Evolutionary conservation across 2,888 invertebrate species (phyloP).

Genomic region (Lathronympha strigana): DNA sequence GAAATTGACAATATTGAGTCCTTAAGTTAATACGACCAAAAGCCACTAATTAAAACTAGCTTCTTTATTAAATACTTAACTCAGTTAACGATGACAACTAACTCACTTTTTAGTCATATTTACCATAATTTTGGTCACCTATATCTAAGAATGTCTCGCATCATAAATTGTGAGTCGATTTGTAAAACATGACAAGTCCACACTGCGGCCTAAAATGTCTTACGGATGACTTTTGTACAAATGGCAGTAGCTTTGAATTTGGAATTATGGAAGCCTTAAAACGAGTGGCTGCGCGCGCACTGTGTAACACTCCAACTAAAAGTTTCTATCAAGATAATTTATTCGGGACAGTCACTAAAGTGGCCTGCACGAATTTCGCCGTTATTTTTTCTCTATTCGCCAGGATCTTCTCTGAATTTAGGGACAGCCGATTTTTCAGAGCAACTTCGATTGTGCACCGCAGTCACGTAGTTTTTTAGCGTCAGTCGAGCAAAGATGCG

Average conservation of each 20-base stretch:
- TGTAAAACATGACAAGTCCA: background rate
- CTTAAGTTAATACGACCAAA: too few relatives aligned
- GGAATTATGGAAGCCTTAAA: conserved; percentile 62
- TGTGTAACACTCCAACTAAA: conserved; percentile 69
- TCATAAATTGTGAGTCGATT: background rate
- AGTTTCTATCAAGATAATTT: conserved; percentile 79
- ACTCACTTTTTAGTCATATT: too few relatives aligned
- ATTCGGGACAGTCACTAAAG: conserved; percentile 72
- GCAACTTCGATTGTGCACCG: conserved; percentile 67
- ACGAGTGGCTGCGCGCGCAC: conserved; percentile 50
- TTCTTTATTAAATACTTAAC: too few relatives aligned
- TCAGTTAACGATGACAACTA: too few relatives aligned
- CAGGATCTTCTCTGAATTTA: conserved; percentile 67
- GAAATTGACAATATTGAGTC: too few relatives aligned
- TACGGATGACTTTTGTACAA: conserved; percentile 23
- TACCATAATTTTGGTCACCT: too few relatives aligned
- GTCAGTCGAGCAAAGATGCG: conserved; percentile 74
- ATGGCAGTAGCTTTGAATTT: conserved; percentile 54
- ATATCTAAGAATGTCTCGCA: background rate
- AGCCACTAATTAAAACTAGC: too few relatives aligned
- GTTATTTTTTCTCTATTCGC: conserved; percentile 75
- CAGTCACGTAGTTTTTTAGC: conserved; percentile 79
- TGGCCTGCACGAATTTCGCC: conserved; percentile 61
- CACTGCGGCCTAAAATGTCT: background rate
- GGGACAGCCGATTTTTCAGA: conserved; percentile 68